These are phyloP conservation scores for Poliocrania exsul DNA, from an alignment of 2,797 vertebrate genomes.

Conservation along the genomic window DNA sequence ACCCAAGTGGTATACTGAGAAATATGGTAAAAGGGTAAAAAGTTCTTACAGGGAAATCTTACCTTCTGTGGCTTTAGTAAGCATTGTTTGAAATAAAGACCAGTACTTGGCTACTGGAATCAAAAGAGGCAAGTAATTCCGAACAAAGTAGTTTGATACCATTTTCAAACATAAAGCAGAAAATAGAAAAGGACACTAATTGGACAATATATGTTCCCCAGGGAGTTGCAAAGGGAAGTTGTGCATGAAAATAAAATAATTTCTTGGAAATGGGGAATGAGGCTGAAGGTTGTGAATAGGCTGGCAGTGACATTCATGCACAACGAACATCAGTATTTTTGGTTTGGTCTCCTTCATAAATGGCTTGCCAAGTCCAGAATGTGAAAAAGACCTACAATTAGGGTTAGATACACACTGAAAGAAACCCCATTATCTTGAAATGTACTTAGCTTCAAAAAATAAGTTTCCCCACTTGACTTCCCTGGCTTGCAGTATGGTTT, in stretches of 20 bases:
- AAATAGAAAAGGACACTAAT: conserved; percentile 18
- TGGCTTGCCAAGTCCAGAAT: neutral
- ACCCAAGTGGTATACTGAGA: neutral
- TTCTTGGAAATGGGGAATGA: neutral
- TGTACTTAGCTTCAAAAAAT: conserved; percentile 21
- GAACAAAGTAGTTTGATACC: neutral
- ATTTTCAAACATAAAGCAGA: neutral
- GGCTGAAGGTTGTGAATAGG: neutral
- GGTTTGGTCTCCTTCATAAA: neutral
- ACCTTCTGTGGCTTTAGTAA: neutral
- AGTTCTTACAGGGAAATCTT: neutral
- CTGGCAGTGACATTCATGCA: neutral
- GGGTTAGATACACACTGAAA: conserved; percentile 3
- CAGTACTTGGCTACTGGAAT: neutral
- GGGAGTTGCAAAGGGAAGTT: conserved; percentile 3
- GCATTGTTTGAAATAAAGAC: neutral
- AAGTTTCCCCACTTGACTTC: conserved; percentile 27
- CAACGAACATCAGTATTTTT: neutral
- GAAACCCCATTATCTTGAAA: conserved; percentile 28
- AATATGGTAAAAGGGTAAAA: neutral
- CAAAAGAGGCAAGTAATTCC: neutral
- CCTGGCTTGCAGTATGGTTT: conserved; percentile 20
- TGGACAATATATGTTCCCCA: neutral
- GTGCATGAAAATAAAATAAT: conserved; percentile 22
- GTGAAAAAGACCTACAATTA: conserved; percentile 4